Evolutionary conservation across 2,888 invertebrate genomes (phyloP).

Genomic region (Neoscelio sp.): DNA sequence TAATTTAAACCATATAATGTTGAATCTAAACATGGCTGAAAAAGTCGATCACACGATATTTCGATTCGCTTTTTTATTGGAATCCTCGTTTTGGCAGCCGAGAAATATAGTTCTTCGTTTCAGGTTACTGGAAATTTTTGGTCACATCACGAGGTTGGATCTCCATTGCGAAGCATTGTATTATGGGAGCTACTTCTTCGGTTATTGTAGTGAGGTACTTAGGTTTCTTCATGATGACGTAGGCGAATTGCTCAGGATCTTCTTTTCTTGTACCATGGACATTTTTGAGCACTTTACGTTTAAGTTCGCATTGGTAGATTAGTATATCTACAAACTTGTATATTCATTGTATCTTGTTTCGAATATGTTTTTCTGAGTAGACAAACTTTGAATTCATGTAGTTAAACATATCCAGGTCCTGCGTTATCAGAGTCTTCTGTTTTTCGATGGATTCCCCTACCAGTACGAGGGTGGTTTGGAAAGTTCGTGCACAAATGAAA

Average conservation of each 20-base stretch:
- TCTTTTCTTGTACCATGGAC: slow-evolving; percentile 68
- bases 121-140: slow-evolving; percentile 35
- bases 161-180: slow-evolving; percentile 69
- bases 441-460: not conserved
- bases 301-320: slow-evolving; percentile 69
- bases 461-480: too few species aligned
- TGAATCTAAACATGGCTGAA: not conserved
- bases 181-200: slow-evolving; percentile 73
- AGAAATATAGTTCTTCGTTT: slow-evolving; percentile 52
- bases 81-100: slow-evolving; percentile 68
- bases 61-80: slow-evolving; percentile 23
- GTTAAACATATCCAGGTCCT: slow-evolving; percentile 66
- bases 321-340: slow-evolving; percentile 71
- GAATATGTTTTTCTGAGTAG: slow-evolving; percentile 71
- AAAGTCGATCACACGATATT: not conserved
- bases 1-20: not conserved
- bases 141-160: slow-evolving; percentile 55
- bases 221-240: slow-evolving; percentile 67
- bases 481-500: too few species aligned
- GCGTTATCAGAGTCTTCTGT: not conserved
- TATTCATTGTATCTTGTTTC: slow-evolving; percentile 54
- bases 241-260: slow-evolving; percentile 71
- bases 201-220: slow-evolving; percentile 70
- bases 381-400: slow-evolving; percentile 73
- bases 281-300: slow-evolving; percentile 71